Evolutionary conservation across 2,888 invertebrate species (phyloP), one percentile per base, ranked within the genome.

Genomic region (Helleia helle): DNA sequence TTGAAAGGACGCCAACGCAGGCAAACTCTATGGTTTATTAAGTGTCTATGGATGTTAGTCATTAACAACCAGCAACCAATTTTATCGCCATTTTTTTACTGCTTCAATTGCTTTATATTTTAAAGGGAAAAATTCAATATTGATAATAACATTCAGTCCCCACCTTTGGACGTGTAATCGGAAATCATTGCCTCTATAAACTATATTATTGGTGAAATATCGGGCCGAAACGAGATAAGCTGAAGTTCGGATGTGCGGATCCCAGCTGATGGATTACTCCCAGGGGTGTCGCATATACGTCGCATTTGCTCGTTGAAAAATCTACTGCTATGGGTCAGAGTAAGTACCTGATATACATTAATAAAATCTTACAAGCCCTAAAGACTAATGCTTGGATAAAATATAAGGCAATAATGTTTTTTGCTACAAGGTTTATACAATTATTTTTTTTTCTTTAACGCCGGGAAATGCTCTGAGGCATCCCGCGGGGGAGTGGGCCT

Each of bases 251-350:
- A 40, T 30, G 40, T 38, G 27, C n/a, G n/a, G n/a, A n/a, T n/a
- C n/a, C 29, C 25, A 29, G 43, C 63, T 65, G 70, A 72, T 61
- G 61, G 61, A 72, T 71, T 46, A 52, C 55, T 61, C 71, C 68
- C 69, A 15, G 25, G 66, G 63, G 72, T 46, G 49, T 44, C 51
- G 47, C 46, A 46, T n/a, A n/a, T 49, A 40, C 47, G 49, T 56
- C 56, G 56, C 59, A 58, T 59, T 62, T 59, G 49, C 58, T 53
- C 54, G 50, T 49, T 54, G 52, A 56, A 62, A 56, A 58, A 62
- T 51, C 56, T 55, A 60, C 52, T 54, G 42, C 46, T 38, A 25
- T 27, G n/a, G 31, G 24, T 39, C 29, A 24, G 39, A 30, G 11
- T 25, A 22, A 22, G 4, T 5, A 5, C 22, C 22, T 22, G 22